These are phyloP conservation scores for Pachyramphus minor DNA, from an alignment of 2,113 vertebrate genomes.

Conservation along the genomic window DNA sequence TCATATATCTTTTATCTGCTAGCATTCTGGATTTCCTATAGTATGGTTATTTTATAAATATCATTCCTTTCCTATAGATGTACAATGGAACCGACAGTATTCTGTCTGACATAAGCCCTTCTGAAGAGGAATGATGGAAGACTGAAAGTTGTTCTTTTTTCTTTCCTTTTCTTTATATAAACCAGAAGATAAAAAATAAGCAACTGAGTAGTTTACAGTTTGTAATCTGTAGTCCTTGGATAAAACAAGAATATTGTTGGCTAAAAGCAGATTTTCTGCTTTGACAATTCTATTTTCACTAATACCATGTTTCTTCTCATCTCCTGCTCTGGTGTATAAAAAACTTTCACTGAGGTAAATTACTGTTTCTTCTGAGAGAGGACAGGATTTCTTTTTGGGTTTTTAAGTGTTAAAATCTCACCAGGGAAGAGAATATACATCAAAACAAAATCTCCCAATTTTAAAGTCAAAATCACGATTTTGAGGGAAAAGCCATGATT, in stretches of 20 bases:
- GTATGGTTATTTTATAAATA: not conserved
- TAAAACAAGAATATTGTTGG: not conserved
- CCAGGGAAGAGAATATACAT: not conserved
- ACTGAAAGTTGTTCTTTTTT: not conserved
- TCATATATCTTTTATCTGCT: not conserved
- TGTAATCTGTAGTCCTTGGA: not conserved
- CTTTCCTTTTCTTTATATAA: not conserved
- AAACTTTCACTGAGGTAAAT: not conserved
- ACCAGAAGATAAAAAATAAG: not conserved
- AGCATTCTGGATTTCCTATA: not conserved
- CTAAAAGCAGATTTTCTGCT: not conserved
- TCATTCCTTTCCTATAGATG: not conserved
- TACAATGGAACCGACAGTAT: not conserved
- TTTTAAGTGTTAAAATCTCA: not conserved
- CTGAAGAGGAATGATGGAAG: not conserved
- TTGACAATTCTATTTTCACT: not conserved
- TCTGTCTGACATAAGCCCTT: not conserved
- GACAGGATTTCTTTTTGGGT: not conserved
- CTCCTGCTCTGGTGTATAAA: not conserved
- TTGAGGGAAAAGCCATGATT: not conserved
- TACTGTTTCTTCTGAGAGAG: not conserved
- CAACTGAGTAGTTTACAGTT: not conserved
- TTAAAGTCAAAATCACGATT: not conserved
- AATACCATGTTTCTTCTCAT: not conserved
- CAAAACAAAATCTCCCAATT: not conserved